Base-by-base conservation (phyloP, 2,113 vertebrate species). In the Siphamia tubifer region DNA sequence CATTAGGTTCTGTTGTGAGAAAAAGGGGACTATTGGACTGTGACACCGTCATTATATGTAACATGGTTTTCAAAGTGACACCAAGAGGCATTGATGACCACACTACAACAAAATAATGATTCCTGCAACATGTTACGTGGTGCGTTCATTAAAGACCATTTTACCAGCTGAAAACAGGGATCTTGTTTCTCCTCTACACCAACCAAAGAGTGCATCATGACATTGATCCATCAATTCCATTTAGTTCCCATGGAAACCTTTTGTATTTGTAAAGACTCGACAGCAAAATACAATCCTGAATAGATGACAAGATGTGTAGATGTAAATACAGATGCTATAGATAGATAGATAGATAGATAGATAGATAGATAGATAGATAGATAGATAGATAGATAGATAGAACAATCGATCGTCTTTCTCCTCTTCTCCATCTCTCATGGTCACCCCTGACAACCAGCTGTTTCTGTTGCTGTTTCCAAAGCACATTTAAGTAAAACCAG, bases 231-330 rank as follows among this genome's bases (percentile, higher is more conserved):
- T 66, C 40, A 77, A 71, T 74, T 80, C 53, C 60, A 74, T 81
- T 68, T 68, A 63, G 87, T 90, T 91, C 61, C 84, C 80, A 89
- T 86, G 84, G 84, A 83, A 89, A 90, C 87, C 56, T 69, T 74
- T 65, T 54, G 23, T 69, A 82, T 72, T 45, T 31, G 63, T 57
- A 45, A 56, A 72, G 57, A 32, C 55, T 15, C 39, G 61, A 82
- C 66, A 34, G 42, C 71, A 79, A 58, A 48, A 49, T 38, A n/a
- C n/a, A n/a, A n/a, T n/a, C n/a, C n/a, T n/a, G n/a, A n/a, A n/a
- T 52, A 30, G 34, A 58, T 49, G 45, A 23, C 30, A 30, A 40
- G 45, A 55, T 45, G 10, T 15, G 55, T 42, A 20, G 39, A 40
- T 36, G 23, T 49, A 40, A 42, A 40, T 36, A 20, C 15, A 54